phyloP scores from a whole-genome alignment of 2,888 invertebrate genomes.

The Drosophila borealis region DNA sequence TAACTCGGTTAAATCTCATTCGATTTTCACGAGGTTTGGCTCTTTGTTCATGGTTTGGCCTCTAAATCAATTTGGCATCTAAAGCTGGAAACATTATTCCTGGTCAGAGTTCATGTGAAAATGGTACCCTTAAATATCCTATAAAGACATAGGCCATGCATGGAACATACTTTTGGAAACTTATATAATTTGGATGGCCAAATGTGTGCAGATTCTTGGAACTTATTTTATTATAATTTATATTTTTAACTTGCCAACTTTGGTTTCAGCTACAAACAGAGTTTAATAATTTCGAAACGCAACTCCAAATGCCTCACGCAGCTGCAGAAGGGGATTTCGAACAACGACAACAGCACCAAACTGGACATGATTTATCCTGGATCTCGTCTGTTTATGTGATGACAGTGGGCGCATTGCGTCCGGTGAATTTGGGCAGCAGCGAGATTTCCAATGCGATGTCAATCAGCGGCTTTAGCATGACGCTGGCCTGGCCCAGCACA shows the following conservation, averaged over 20 bases:
- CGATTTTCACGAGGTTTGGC: too few relatives aligned
- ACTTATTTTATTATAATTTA: slow-evolving; percentile 10
- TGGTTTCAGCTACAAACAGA: slow-evolving; percentile 45
- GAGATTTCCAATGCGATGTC: slow-evolving; percentile 94
- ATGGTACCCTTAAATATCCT: too few relatives aligned
- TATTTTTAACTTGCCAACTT: slow-evolving; percentile 16
- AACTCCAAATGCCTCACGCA: slow-evolving; percentile 43
- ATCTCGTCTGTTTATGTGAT: slow-evolving; percentile 90
- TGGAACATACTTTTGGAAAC: slow-evolving; percentile 7
- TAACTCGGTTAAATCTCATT: too few relatives aligned
- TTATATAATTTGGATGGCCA: slow-evolving; percentile 2
- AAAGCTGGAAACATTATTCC: too few relatives aligned
- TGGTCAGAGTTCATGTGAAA: too few relatives aligned
- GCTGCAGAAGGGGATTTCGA: slow-evolving; percentile 32
- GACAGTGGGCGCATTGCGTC: slow-evolving; percentile 96
- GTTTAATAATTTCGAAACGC: slow-evolving; percentile 49
- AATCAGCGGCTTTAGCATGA: slow-evolving; percentile 94
- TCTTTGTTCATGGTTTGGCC: too few relatives aligned
- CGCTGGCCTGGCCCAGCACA: slow-evolving; percentile 88
- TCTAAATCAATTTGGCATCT: too few relatives aligned
- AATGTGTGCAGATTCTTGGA: slow-evolving; percentile 8
- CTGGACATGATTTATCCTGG: background rate
- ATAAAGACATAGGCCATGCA: background rate
- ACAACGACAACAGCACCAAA: slow-evolving; percentile 26
- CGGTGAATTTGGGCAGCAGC: slow-evolving; percentile 93